phyloP scores from a whole-genome alignment of 2,113 vertebrate species.

The Cairina moschata region DNA sequence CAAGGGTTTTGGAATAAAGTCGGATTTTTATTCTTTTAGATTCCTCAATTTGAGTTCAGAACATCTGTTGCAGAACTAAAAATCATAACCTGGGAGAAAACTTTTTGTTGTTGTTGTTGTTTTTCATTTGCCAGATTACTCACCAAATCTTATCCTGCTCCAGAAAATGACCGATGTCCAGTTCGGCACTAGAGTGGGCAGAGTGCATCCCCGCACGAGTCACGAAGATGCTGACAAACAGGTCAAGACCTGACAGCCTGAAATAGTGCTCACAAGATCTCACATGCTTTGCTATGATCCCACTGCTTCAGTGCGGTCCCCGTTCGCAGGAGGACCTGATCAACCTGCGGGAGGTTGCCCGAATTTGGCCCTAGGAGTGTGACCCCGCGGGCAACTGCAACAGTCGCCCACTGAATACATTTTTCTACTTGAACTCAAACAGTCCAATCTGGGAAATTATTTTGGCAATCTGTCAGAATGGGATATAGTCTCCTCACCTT shows the following conservation, averaged over 20 bases:
- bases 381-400: background rate
- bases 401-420: slow-evolving; percentile 13
- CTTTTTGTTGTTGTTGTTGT: background rate
- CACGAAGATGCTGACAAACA: background rate
- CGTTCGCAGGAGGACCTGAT: background rate
- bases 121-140: background rate
- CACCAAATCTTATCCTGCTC: background rate
- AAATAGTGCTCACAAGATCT: accelerated
- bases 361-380: background rate
- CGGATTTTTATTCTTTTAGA: background rate
- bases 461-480: slow-evolving; percentile 75
- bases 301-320: background rate
- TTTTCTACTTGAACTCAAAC: slow-evolving; percentile 41
- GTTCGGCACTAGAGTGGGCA: background rate
- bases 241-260: background rate
- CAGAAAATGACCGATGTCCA: background rate
- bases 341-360: accelerated
- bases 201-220: background rate
- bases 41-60: slow-evolving; percentile 55
- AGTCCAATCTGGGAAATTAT: slow-evolving; percentile 16
- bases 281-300: background rate
- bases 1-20: background rate
- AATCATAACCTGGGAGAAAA: background rate
- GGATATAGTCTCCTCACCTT: slow-evolving; percentile 60
- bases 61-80: slow-evolving; percentile 38